Conservation (phyloP, 2,113 vertebrate species). For the Pangasianodon hypophthalmus region DNA sequence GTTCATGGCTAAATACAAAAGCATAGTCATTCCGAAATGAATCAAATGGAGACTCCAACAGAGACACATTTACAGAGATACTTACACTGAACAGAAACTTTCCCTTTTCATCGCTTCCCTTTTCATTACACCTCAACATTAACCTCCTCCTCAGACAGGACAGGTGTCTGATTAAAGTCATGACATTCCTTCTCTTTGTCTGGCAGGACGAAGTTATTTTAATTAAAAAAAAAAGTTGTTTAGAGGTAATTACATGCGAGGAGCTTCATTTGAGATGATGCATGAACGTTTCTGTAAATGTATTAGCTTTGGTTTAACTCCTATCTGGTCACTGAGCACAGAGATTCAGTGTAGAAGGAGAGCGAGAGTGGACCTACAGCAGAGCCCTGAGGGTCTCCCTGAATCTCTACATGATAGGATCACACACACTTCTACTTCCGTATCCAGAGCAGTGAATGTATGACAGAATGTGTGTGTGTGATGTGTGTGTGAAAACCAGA, state of each 20-base stretch:
- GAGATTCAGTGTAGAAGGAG: not conserved
- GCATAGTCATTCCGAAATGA: not conserved
- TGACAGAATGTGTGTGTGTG: not conserved
- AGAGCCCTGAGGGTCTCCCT: not conserved
- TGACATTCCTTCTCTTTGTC: not conserved
- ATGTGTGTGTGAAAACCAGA: not conserved
- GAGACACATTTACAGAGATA: not conserved
- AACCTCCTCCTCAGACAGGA: not conserved
- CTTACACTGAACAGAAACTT: not conserved
- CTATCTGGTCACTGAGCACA: not conserved
- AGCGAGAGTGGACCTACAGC: not conserved
- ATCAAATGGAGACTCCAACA: not conserved
- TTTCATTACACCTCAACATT: not conserved
- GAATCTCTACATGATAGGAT: not conserved
- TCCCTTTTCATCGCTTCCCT: not conserved
- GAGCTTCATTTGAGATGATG: not conserved
- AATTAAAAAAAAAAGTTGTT: not conserved
- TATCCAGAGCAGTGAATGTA: not conserved
- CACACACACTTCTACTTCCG: not conserved
- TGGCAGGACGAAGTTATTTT: not conserved
- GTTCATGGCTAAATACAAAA: not conserved
- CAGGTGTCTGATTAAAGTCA: not conserved
- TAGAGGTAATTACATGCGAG: not conserved
- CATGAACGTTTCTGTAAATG: not conserved
- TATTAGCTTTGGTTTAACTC: not conserved